phyloP scores from a whole-genome alignment of 2,888 invertebrate genomes.

The Selenia dentaria region DNA sequence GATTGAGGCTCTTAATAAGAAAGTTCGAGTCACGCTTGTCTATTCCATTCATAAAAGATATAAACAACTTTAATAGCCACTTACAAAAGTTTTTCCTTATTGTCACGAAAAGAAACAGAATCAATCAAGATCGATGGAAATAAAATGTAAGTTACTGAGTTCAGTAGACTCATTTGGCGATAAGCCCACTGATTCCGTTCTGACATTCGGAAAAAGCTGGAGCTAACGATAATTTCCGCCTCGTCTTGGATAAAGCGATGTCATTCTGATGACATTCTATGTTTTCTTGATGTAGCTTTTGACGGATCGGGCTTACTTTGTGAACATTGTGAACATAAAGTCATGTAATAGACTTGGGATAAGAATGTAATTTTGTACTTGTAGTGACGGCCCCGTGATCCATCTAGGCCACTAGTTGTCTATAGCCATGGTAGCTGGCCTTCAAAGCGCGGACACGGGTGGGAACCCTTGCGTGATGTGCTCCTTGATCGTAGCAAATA shows the following conservation, averaged over 20 bases:
- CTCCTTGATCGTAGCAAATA: no score
- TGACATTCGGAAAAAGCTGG: conserved; percentile 22
- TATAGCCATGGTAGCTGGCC: no score
- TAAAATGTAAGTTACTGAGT: conserved; percentile 29
- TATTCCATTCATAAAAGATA: no score
- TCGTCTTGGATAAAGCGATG: conserved; percentile 17
- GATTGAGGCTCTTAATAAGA: no score
- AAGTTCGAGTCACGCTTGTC: no score
- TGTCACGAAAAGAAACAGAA: conserved; percentile 22
- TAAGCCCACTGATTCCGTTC: conserved; percentile 30
- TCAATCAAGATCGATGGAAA: conserved; percentile 28
- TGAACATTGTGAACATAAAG: background rate
- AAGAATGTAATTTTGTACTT: no score
- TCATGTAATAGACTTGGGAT: no score
- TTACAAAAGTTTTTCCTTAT: conserved; percentile 20
- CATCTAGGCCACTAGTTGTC: no score
- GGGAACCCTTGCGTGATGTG: no score
- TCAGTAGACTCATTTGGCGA: conserved; percentile 32
- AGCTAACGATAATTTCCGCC: conserved; percentile 28
- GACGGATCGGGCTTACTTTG: background rate
- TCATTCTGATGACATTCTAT: conserved; percentile 23
- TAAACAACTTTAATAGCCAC: conserved; percentile 5
- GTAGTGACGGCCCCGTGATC: no score
- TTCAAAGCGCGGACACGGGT: no score
- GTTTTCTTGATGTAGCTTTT: conserved; percentile 4